Evolutionary conservation across 2,113 vertebrate species (phyloP).

Genomic region (Platysteira castanea): DNA sequence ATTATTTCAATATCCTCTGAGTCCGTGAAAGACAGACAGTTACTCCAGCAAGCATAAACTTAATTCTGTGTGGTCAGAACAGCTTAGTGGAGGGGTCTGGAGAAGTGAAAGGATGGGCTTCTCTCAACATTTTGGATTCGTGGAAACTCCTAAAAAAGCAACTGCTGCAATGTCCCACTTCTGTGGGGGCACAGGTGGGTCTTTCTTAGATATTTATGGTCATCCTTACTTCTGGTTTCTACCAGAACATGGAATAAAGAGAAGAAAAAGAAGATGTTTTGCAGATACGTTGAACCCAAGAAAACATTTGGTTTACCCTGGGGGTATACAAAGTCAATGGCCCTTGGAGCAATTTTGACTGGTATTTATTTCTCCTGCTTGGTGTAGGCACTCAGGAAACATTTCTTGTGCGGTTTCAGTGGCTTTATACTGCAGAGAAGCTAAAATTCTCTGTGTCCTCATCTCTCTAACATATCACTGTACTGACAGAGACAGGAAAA

Average conservation of each 20-base stretch:
- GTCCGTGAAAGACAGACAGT: background rate
- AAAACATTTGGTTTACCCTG: background rate
- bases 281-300: background rate
- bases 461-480: background rate
- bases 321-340: background rate
- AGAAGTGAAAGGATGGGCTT: background rate
- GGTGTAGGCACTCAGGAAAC: background rate
- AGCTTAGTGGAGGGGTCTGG: background rate
- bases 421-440: background rate
- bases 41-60: background rate
- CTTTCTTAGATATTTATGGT: background rate
- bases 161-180: background rate
- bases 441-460: background rate
- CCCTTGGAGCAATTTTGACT: background rate
- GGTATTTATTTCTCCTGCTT: slow-evolving; percentile 10
- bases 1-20: background rate
- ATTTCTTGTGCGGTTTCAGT: background rate
- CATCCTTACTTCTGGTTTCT: background rate
- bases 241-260: background rate
- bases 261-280: background rate
- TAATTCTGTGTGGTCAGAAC: background rate
- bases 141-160: background rate
- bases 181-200: background rate
- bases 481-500: background rate
- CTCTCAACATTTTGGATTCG: background rate